Conservation (phyloP, 2,113 vertebrate species). For the Daphoenositta chrysoptera region DNA sequence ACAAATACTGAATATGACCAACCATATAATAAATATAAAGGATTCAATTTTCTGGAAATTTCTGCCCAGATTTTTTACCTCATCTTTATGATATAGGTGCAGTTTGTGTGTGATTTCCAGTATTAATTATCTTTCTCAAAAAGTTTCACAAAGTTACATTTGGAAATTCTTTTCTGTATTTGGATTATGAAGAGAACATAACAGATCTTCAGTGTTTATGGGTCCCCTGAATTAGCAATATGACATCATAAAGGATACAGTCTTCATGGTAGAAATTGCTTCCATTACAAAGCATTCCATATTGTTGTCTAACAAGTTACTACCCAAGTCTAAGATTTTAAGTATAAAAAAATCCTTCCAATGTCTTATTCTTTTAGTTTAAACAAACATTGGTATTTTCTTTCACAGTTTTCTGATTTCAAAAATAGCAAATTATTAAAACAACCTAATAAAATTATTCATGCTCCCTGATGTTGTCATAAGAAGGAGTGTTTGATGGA, state of each 20-base stretch:
- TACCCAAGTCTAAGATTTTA: background rate
- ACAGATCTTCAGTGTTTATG: background rate
- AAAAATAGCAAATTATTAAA: background rate
- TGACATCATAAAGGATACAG: background rate
- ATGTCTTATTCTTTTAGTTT: background rate
- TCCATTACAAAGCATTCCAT: rapidly evolving
- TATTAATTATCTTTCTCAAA: background rate
- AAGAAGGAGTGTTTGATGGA: background rate
- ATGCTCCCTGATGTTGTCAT: background rate
- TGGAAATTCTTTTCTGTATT: background rate
- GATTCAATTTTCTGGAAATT: background rate
- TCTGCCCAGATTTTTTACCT: background rate
- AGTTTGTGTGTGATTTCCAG: background rate
- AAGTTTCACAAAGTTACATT: background rate
- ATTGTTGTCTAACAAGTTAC: background rate
- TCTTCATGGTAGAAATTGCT: background rate
- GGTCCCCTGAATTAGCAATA: background rate
- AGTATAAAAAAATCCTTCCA: background rate
- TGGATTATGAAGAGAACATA: background rate
- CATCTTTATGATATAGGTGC: background rate
- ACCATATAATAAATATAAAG: background rate
- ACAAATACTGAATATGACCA: background rate
- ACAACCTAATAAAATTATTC: background rate
- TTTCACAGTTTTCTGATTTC: background rate
- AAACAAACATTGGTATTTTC: background rate